Base-by-base conservation (phyloP, 2,888 invertebrate genomes). In the Hybos culiciformis region DNA sequence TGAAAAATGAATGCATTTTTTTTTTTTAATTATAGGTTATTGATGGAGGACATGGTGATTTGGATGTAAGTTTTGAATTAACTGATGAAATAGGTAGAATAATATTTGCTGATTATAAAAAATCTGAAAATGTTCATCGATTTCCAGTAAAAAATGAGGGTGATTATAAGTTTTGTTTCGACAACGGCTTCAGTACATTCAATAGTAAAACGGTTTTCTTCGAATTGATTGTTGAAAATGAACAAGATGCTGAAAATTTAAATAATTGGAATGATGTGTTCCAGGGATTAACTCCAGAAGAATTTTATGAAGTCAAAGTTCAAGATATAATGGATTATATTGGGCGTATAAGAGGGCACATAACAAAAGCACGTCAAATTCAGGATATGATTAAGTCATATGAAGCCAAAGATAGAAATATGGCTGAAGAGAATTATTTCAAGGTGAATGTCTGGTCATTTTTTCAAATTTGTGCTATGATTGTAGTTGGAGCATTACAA, bases 121-220 rank as follows among this genome's bases (percentile, higher is more conserved):
- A 81, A 57, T 70, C 78, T 0, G 82, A 83, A 57, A 80, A 80
- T 53, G 66, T 73, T 2, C 83, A 83, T 56, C 67, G 78, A 4
- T 67, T 77, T 49, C 73, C 75, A 1, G 73, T 75, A 3, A 51
- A 62, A 0, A 56, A 68, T 34, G 68, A 73, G 6, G 91, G 90
- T 0, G 86, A 86, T 58, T 88, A 83, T 60, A 74, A 78, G 48
- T 75, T 91, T 55, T 92, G 92, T 56, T 87, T 91, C 55, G 91
- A 91, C 59, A 92, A 92, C 61, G 78, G 76, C 1, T 83, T 82
- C 61, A 87, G 86, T 60, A 67, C 77, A n/a, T 86, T 83, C 56
- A 83, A 84, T 50, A 68, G 74, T 12, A 92, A 92, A 60, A 80
- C 84, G 1, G 81, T 90, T 1, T 87, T 83, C 62, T 86, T 90